These are phyloP conservation scores for Gnathonemus longibarbis DNA, from an alignment of 2,113 vertebrate genomes.

Conservation along the genomic window DNA sequence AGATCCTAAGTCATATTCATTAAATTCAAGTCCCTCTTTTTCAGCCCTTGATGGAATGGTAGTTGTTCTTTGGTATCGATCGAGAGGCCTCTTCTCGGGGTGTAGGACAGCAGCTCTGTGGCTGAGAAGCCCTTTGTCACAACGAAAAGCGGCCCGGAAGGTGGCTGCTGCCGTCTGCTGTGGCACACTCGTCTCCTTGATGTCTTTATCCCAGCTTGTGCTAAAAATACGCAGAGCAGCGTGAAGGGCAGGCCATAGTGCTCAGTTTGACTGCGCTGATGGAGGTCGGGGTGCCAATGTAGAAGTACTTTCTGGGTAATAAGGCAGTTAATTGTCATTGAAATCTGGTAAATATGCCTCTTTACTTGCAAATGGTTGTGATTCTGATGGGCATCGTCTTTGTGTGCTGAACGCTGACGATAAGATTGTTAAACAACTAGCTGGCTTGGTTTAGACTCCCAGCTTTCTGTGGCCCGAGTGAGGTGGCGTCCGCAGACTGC, in stretches of 20 bases:
- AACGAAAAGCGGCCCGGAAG: background rate
- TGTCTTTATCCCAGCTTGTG: constrained; percentile 9
- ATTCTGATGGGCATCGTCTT: background rate
- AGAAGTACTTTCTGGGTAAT: background rate
- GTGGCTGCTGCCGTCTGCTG: background rate
- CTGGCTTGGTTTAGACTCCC: background rate
- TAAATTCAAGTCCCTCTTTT: background rate
- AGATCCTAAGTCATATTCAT: background rate
- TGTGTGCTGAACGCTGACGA: background rate
- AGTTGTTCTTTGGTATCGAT: background rate
- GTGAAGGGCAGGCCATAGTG: background rate
- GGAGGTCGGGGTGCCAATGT: background rate
- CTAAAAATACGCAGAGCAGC: constrained; percentile 20
- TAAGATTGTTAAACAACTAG: background rate
- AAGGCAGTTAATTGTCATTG: background rate
- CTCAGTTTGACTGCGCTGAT: background rate
- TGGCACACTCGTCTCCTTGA: background rate
- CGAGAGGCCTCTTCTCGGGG: background rate
- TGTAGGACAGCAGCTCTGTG: background rate
- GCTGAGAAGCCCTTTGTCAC: background rate
- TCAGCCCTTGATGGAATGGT: background rate
- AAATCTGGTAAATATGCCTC: background rate
- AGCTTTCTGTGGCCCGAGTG: background rate
- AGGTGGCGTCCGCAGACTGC: background rate
- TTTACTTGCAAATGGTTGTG: background rate